Conservation (phyloP, 2,888 invertebrate species). For the Trichacis sp. region DNA sequence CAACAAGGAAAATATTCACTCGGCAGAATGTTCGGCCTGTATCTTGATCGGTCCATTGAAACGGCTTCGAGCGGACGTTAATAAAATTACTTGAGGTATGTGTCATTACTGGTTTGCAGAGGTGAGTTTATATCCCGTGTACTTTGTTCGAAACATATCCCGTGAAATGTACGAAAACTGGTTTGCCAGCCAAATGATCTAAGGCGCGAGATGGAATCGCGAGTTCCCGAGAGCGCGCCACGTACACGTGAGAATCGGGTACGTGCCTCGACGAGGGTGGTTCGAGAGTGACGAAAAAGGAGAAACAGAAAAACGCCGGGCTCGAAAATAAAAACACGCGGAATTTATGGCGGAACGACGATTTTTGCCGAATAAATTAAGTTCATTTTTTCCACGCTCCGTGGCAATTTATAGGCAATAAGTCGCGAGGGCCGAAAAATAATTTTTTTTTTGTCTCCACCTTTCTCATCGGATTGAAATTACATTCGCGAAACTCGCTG, state of each 20-base stretch:
- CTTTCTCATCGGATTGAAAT: conserved; percentile 25
- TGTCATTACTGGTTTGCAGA: conserved; percentile 3
- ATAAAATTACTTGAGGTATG: conserved; percentile 4
- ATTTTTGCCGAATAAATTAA: not conserved
- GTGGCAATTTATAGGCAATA: conserved; percentile 1
- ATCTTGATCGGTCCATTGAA: conserved; percentile 1
- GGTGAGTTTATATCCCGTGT: conserved; percentile 46
- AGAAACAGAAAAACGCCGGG: no score
- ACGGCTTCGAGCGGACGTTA: not conserved
- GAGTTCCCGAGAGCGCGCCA: conserved; percentile 25
- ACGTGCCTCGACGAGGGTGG: conserved; percentile 9
- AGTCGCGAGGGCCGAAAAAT: not conserved
- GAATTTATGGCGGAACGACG: not conserved
- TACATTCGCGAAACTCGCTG: conserved; percentile 26
- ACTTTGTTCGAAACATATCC: conserved; percentile 56
- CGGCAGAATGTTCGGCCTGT: not conserved
- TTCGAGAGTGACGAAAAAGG: not conserved
- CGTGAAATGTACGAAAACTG: conserved; percentile 59
- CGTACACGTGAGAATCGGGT: not conserved
- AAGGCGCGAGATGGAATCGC: conserved; percentile 47
- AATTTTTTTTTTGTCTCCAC: no score
- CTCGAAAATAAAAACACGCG: not conserved
- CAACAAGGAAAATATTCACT: not conserved
- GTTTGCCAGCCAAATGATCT: conserved; percentile 48
- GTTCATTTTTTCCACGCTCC: not conserved